Conservation (phyloP, 2,888 invertebrate genomes). For the Leptopilina myrica region DNA sequence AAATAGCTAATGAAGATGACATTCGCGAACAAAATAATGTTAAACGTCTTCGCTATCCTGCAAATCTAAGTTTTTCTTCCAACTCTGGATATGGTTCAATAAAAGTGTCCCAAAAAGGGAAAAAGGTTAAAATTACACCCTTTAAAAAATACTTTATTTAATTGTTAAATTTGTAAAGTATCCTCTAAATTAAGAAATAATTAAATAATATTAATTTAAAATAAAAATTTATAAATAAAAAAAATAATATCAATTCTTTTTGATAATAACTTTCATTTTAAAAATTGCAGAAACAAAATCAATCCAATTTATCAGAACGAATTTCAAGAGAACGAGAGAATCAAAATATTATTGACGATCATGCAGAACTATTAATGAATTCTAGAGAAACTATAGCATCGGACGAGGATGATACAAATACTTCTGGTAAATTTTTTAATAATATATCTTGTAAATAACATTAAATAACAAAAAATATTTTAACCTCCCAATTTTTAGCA, state of each 20-base stretch:
- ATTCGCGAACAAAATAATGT: not conserved
- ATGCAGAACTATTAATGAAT: conserved; percentile 9
- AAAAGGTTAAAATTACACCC: not conserved
- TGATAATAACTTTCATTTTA: not conserved
- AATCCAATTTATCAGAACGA: not conserved
- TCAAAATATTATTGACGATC: not conserved
- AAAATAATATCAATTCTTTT: not conserved
- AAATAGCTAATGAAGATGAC: not conserved
- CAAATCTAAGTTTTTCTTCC: not conserved
- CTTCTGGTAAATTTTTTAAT: not conserved
- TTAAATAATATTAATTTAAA: not conserved
- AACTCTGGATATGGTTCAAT: not conserved
- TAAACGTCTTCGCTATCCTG: conserved; percentile 12
- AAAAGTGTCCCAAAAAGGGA: not conserved
- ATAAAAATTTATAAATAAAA: not conserved
- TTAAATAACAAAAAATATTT: not conserved
- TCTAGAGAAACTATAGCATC: not conserved
- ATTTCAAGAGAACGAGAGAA: not conserved
- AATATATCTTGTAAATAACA: not conserved
- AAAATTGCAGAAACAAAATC: conserved; percentile 6
- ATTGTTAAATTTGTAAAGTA: not conserved
- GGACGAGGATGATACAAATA: not conserved
- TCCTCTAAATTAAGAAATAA: not conserved
- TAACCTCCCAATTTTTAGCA: not conserved
- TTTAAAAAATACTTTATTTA: not conserved